Percentiles rank a stretch among this genome's conserved stretches.
Conservation (phyloP, 2,113 vertebrate species). For the Anhinga anhinga region DNA sequence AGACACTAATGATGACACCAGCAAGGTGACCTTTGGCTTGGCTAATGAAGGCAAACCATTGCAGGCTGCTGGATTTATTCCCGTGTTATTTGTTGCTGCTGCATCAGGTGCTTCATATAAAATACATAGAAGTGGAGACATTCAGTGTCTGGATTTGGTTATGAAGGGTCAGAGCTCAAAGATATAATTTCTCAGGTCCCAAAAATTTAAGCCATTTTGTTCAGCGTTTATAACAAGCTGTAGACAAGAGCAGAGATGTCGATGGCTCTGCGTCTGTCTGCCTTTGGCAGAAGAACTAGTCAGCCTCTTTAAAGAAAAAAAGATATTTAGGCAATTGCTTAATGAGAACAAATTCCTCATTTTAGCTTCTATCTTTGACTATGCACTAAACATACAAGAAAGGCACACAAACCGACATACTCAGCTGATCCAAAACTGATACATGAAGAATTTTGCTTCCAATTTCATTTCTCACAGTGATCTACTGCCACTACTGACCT, state of each 20-base stretch:
- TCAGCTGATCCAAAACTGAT: not conserved
- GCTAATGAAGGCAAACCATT: not conserved
- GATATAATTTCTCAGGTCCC: conserved; percentile 39
- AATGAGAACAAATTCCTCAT: not conserved
- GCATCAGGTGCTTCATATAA: conserved; percentile 28
- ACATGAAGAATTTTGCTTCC: not conserved
- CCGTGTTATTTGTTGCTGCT: not conserved
- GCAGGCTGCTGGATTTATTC: conserved; percentile 31
- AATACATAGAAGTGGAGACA: not conserved
- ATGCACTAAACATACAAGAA: not conserved
- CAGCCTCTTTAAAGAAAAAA: not conserved
- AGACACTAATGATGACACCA: not conserved
- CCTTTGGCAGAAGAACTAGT: not conserved
- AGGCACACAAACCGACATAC: not conserved
- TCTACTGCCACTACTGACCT: not conserved
- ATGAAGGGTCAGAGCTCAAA: conserved; percentile 61
- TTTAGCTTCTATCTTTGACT: not conserved
- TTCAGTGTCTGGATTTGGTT: conserved; percentile 21
- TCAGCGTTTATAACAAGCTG: not conserved
- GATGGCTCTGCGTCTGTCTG: not conserved
- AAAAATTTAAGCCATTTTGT: not conserved
- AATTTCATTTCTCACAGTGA: not conserved
- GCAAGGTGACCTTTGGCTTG: conserved; percentile 13
- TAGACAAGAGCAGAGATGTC: not conserved
- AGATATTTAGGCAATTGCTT: not conserved